Conservation (phyloP, 2,797 vertebrate genomes). For the Myotis planiceps region DNA sequence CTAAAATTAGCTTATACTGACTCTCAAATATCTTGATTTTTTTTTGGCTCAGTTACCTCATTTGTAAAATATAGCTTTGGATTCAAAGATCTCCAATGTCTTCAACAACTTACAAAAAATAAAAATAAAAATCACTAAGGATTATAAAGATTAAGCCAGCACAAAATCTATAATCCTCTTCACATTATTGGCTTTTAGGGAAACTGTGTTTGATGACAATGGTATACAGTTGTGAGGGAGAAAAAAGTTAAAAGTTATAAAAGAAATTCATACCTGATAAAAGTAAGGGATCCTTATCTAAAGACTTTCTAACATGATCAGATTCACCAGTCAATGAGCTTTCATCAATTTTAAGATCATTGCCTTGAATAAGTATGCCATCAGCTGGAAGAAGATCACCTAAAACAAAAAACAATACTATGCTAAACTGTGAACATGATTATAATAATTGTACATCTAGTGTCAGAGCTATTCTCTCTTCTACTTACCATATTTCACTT, state of each 20-base stretch:
- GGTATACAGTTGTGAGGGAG: background rate
- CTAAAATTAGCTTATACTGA: background rate
- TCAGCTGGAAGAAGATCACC: constrained; percentile 98
- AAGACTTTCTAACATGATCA: constrained; percentile 96
- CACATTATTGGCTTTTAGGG: background rate
- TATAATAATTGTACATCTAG: background rate
- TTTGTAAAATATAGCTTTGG: background rate
- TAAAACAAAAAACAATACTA: constrained; percentile 81
- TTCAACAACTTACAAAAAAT: background rate
- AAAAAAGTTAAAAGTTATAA: background rate
- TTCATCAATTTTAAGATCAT: constrained; percentile 98
- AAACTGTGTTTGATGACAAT: background rate
- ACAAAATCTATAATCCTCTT: background rate
- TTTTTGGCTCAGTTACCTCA: background rate
- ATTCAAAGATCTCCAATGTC: background rate
- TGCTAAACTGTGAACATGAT: constrained; percentile 20
- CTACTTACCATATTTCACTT: constrained; percentile 97
- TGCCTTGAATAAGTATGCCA: constrained; percentile 97
- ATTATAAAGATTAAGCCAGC: background rate
- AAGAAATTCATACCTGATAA: constrained; percentile 92
- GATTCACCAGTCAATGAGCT: constrained; percentile 99
- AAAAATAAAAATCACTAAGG: background rate
- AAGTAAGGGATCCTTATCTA: constrained; percentile 96
- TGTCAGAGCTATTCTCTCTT: background rate
- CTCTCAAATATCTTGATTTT: constrained; percentile 21